Base-by-base conservation (phyloP, 2,797 vertebrate species). In the Rousettus madagascariensis region DNA sequence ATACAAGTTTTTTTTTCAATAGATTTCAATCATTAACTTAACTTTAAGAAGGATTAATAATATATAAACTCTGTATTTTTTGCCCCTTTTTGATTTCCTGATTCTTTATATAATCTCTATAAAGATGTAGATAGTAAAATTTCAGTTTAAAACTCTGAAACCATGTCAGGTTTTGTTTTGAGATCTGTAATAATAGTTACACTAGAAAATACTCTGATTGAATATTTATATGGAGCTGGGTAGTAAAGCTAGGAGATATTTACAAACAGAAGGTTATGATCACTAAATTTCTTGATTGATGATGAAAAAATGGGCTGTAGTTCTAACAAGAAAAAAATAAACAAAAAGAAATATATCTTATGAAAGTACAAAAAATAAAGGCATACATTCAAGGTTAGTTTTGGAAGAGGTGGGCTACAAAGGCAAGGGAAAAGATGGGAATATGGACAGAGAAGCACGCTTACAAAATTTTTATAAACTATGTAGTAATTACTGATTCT, bases 1-100 rank as follows among this genome's bases (percentile, higher is more conserved):
- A 68, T 86, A n/a, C 4, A 88, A 86, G 28, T 84, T 82, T 57
- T 90, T 74, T 66, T n/a, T n/a, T 20, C 9, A 74, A 15, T 51
- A 78, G 19, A 82, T 93, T 95, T 89, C 19, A 90, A 43, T 85
- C 33, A 74, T 22, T 82, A 28, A 61, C 26, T 49, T 80, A 89
- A 68, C 36, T 61, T 78, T 91, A 82, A 51, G 6, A 43, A 94
- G 22, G 8, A 19, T 72, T 79, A n/a, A 53, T 65, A 69, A 24
- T 41, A 61, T 6, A 55, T 68, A 0, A 12, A 30, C 6, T 9
- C 16, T 69, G 77, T 61, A 17, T 8, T 66, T 74, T 68, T 84
- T 38, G 51, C 4, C 16, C 15, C 3, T 66, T 83, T 77, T 7
- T 77, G 7, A 96, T 74, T 91, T 57, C 12, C 30, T 59, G 4